phyloP scores from a whole-genome alignment of 1,140 invertebrate genomes.

The Drosophila navojoa region DNA sequence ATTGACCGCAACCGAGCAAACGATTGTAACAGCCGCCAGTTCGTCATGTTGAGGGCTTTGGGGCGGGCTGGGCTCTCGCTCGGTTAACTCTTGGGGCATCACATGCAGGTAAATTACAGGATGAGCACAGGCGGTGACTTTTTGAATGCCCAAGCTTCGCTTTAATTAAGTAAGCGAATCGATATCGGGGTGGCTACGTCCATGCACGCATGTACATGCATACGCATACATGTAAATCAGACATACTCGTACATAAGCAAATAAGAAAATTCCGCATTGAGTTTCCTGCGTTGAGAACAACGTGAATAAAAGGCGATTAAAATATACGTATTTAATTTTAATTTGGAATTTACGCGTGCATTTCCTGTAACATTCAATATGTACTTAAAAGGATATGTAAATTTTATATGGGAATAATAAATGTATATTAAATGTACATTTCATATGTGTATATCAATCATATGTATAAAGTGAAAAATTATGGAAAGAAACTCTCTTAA shows the following conservation, averaged over 20 bases:
- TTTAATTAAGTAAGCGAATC: slow-evolving; percentile 57
- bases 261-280: neutral
- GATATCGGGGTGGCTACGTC: slow-evolving; percentile 27
- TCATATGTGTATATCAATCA: no score
- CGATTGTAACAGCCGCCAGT: slow-evolving; percentile 22
- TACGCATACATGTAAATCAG: neutral
- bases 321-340: no score
- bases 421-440: no score
- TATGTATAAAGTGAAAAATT: no score
- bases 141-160: slow-evolving; percentile 48
- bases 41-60: neutral
- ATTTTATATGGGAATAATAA: no score
- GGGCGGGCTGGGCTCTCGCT: slow-evolving; percentile 15
- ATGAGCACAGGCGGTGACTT: slow-evolving; percentile 49
- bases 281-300: neutral
- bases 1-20: slow-evolving; percentile 43
- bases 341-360: no score
- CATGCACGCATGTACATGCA: neutral
- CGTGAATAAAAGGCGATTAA: neutral
- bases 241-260: neutral
- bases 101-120: slow-evolving; percentile 49
- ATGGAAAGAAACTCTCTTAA: no score
- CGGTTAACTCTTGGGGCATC: slow-evolving; percentile 39
- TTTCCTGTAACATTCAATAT: no score
- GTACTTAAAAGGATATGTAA: no score